Evolutionary conservation across 2,797 vertebrate genomes (phyloP), one percentile per base, ranked within the genome.

Genomic region (Alosa sapidissima): DNA sequence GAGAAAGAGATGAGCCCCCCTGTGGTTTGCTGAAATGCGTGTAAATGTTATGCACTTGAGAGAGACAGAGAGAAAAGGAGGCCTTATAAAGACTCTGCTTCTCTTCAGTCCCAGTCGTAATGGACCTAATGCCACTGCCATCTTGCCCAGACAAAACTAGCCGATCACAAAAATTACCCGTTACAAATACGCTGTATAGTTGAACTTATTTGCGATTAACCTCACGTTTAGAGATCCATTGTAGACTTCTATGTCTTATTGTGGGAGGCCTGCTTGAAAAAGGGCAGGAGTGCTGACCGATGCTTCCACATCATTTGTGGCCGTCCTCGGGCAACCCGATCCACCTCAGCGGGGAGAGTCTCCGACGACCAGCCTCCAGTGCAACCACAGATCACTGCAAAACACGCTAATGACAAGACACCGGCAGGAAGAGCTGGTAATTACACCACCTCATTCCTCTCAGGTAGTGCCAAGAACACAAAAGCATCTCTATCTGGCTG

Each of bases 31-130:
- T 19, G 68, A 75, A 75, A 75, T 75, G 68, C 36, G 68, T 45
- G 72, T 47, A 19, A 78, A 47, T 78, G 41, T 14, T 78, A 78
- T 47, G 72, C 72, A 78, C 72, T 78, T 28, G 55, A 58, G 55
- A n/a, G 55, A 65, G 28, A 65, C 21, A 33, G 62, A 65, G 68
- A 72, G 13, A 41, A 13, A 72, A 10, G 41, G 72, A 78, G 72
- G 6, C 3, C 33, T 75, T 33, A 45, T 33, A 75, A 75, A 75
- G 68, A 75, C 6, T 47, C n/a, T 9, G n/a, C 24, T 65, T 65
- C 41, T 78, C 16, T 47, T 16, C 41, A 47, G 19, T 21, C 72
- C 36, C 72, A 47, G 41, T 47, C 1, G 16, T 21, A 78, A 78
- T 78, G 72, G 16, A 47, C 21, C 16, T 78, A 47, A 78, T 8